Conservation (phyloP, 2,888 invertebrate genomes). For the Acholoe squamosa region DNA sequence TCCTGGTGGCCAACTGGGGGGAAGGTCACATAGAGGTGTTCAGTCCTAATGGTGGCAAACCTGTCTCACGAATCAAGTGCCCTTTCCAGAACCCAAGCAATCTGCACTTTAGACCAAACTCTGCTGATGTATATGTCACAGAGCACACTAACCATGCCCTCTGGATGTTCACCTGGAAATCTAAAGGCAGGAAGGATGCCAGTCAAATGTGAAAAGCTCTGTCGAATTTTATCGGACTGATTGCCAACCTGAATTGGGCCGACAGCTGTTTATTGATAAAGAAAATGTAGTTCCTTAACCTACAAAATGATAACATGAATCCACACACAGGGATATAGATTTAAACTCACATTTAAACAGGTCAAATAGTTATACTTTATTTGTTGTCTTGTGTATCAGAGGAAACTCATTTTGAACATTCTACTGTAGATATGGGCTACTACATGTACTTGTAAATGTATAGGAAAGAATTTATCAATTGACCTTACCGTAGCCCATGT, state of each 20-base stretch:
- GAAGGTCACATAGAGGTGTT: slow-evolving; percentile 79
- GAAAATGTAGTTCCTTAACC: too few relatives aligned
- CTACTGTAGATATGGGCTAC: too few relatives aligned
- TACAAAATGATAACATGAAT: too few relatives aligned
- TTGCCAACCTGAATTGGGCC: neutral
- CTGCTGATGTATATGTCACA: slow-evolving; percentile 77
- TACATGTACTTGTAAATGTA: too few relatives aligned
- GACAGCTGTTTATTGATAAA: neutral
- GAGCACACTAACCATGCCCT: slow-evolving; percentile 78
- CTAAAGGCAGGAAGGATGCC: slow-evolving; percentile 76
- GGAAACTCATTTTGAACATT: too few relatives aligned
- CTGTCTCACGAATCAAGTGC: slow-evolving; percentile 75
- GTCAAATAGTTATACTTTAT: too few relatives aligned
- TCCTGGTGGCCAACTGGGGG: slow-evolving; percentile 80
- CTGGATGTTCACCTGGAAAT: slow-evolving; percentile 80
- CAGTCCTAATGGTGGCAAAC: slow-evolving; percentile 75
- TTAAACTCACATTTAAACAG: neutral
- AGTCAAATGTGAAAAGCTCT: slow-evolving; percentile 72
- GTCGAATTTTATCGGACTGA: too few relatives aligned
- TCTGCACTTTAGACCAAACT: slow-evolving; percentile 77
- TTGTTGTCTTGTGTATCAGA: too few relatives aligned
- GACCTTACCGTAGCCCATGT: too few relatives aligned
- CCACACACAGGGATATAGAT: too few relatives aligned
- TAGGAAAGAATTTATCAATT: too few relatives aligned
- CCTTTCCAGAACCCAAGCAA: slow-evolving; percentile 79